Evolutionary conservation across 2,797 vertebrate genomes (phyloP), one percentile per base, ranked within the genome.

Genomic region (Lagorchestes hirsutus): DNA sequence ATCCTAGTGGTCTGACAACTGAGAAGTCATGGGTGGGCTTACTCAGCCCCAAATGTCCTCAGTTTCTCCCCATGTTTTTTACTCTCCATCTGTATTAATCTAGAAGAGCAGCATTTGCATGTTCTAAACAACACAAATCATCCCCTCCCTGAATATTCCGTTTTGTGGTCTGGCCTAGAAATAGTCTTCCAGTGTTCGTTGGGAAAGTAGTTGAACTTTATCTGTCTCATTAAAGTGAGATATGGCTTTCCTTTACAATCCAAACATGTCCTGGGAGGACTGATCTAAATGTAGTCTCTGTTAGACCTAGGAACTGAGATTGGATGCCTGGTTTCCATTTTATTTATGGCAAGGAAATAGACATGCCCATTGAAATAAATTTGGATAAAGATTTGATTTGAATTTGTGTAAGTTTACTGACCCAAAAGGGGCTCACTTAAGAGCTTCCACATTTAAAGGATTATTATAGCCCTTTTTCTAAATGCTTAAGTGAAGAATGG

Each of bases 351-450:
- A 87, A 87, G 74, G 40, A 87, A 87, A 50, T 87, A 87, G 74
- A 50, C 74, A 87, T 87, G 74, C 74, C 74, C 74, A 87, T 87
- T 87, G 74, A 87, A 87, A 87, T 87, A 87, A 87, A 87, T 87
- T 87, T 46, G 74, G 40, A 87, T 87, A 24, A 87, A 87, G 74
- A 87, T 87, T 87, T 50, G 40, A 87, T 87, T 87, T 87, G 74
- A 87, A 87, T 87, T 87, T 50, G 40, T 87, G 40, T 87, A 87
- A 87, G 74, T 87, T 87, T 87, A 87, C 74, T 87, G 40, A 87
- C 74, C 74, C 46, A 12, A 87, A 87, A 27, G 40, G 10, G 40
- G 40, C 40, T 87, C 74, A 87, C 16, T 87, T 87, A 87, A 87
- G 40, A 87, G 24, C 74, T 87, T 87, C 40, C 74, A 87, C 74